phyloP scores from a whole-genome alignment of 1,140 invertebrate species.

The Calliopsis andreniformis region DNA sequence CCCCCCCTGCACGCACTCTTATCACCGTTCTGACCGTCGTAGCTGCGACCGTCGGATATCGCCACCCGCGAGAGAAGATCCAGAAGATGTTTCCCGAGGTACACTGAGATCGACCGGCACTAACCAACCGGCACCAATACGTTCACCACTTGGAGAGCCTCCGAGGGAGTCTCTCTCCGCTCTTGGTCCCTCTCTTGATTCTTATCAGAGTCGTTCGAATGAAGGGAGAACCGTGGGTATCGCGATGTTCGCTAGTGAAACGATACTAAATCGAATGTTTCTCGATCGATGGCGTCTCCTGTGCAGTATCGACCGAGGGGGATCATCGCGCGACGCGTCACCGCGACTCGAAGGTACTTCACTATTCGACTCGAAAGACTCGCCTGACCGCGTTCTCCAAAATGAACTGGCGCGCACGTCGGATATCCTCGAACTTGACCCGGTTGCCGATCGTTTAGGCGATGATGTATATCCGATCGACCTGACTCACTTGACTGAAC shows the following conservation, averaged over 20 bases:
- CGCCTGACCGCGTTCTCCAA: too few relatives aligned
- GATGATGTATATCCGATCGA: slow-evolving; percentile 42
- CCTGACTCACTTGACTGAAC: slow-evolving; percentile 64
- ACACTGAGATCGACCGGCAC: not conserved
- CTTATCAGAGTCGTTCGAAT: not conserved
- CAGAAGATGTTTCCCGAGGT: too few relatives aligned
- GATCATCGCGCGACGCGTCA: not conserved
- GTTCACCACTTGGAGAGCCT: not conserved
- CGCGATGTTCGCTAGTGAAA: not conserved
- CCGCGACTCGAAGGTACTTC: too few relatives aligned
- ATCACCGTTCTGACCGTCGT: slow-evolving; percentile 58
- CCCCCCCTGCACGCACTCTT: slow-evolving; percentile 62
- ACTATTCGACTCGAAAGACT: too few relatives aligned
- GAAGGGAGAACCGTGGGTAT: too few relatives aligned
- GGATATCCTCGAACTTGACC: too few relatives aligned
- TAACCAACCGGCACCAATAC: slow-evolving; percentile 1
- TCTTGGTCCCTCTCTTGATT: not conserved
- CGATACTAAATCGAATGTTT: too few relatives aligned
- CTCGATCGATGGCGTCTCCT: too few relatives aligned
- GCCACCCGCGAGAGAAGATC: slow-evolving; percentile 55
- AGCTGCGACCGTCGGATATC: slow-evolving; percentile 40
- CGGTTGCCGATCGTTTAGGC: not conserved
- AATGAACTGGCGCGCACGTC: too few relatives aligned
- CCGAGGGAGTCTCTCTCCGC: not conserved
- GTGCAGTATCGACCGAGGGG: not conserved